Evolutionary conservation across 1,140 invertebrate species (phyloP).

Genomic region (Drosophila guanche): DNA sequence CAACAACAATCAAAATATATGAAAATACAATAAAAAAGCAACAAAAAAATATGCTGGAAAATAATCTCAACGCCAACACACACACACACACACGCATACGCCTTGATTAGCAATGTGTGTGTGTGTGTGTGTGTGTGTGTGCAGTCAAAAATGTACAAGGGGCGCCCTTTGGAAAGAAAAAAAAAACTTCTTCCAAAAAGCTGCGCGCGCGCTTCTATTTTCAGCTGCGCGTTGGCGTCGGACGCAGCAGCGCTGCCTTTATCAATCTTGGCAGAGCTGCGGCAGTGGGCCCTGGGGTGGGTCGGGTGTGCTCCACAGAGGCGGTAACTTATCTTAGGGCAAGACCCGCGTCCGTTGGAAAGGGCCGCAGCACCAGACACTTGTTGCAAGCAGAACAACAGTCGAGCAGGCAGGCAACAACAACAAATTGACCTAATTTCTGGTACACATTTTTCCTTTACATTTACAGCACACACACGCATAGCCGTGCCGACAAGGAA

Average conservation of each 20-base stretch:
- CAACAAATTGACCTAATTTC: conserved; percentile 78
- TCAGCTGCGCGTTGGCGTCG: conserved; percentile 74
- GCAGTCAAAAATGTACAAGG: conserved; percentile 50
- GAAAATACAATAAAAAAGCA: conserved; percentile 45
- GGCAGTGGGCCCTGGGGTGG: not conserved
- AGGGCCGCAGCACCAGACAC: conserved; percentile 66
- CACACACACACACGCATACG: conserved; percentile 38
- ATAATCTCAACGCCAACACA: conserved; percentile 79
- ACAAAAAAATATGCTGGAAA: conserved; percentile 61
- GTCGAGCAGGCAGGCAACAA: conserved; percentile 41
- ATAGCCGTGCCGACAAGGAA: conserved; percentile 1
- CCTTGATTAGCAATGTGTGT: conserved; percentile 49
- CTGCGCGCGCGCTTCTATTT: conserved; percentile 72
- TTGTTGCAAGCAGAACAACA: conserved; percentile 74
- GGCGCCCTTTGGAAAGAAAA: conserved; percentile 48
- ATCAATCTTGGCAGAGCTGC: conserved; percentile 45
- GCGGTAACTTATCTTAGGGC: conserved; percentile 75
- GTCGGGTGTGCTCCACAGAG: conserved; percentile 6
- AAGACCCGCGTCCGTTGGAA: conserved; percentile 71
- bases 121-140: conserved; percentile 27
- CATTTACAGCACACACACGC: conserved; percentile 40
- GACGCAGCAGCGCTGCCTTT: conserved; percentile 60
- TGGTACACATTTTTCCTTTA: conserved; percentile 45
- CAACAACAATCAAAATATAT: conserved; percentile 70
- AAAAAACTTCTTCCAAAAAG: conserved; percentile 60